Evolutionary conservation across 2,797 vertebrate genomes (phyloP), one percentile per base, ranked within the genome.

Genomic region (Prunella strophiata): DNA sequence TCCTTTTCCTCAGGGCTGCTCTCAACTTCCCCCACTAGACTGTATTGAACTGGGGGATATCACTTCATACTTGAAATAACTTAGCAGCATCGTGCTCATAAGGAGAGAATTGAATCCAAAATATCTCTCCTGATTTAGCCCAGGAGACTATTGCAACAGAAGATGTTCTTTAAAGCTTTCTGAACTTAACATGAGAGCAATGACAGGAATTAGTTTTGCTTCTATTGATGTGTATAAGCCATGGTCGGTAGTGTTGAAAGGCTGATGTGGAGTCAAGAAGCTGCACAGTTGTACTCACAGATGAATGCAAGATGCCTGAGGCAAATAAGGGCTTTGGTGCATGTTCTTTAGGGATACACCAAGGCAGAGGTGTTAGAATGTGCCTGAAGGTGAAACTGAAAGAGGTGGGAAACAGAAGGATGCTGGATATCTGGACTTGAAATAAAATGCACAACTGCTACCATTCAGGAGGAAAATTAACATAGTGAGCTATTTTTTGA

Each of bases 111-210:
- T 21, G 16, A 91, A 76, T 77, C 45, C 10, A 61, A 88, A 80
- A 63, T 36, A 77, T 14, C 30, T 14, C 20, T 72, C 61, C 61
- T 67, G 30, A 77, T 73, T 94, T 80, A 91, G 8, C 36, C 55
- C 51, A 58, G 63, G 70, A 96, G 70, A 70, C n/a, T 77, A 68
- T 45, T 89, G 80, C 67, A 92, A 52, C 45, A 76, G 61, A 79
- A 61, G n/a, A 74, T 66, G 12, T 2, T 72, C 50, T 84, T 88
- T 88, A 95, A 95, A 94, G 55, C 65, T 89, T 88, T 88, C 81
- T 87, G 17, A 89, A 89, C 80, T 88, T 83, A 94, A 93, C 42
- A 72, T 59, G 77, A 93, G 55, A 93, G 34, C 71, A 85, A 52
- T 88, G 93, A 55, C 85, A 90, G 76, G 76, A 61, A 72, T 48